phyloP scores from a whole-genome alignment of 2,888 invertebrate species.

The Hymenopus coronatus region DNA sequence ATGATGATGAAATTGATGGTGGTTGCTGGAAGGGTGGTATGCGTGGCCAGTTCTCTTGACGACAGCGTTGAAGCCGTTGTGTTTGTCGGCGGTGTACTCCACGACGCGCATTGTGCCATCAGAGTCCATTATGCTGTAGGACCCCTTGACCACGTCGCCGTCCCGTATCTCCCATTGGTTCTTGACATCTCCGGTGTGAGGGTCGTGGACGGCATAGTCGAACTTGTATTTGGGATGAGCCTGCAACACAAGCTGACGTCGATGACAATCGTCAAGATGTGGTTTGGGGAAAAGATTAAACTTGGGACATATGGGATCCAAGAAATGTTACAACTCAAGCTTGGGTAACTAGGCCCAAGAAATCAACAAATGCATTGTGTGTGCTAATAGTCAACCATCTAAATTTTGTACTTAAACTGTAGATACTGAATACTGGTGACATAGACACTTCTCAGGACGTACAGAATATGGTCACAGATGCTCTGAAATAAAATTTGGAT shows the following conservation, averaged over 20 bases:
- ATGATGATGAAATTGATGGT: neutral
- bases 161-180: conserved; percentile 24
- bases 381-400: too few relatives aligned
- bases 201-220: conserved; percentile 24
- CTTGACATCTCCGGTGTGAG: conserved; percentile 28
- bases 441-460: too few relatives aligned
- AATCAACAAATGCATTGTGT: too few relatives aligned
- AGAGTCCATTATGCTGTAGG: conserved; percentile 23
- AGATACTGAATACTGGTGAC: too few relatives aligned
- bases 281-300: too few relatives aligned
- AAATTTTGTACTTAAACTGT: too few relatives aligned
- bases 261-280: neutral
- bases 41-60: conserved; percentile 37
- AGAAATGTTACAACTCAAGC: too few relatives aligned
- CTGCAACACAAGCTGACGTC: neutral
- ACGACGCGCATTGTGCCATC: conserved; percentile 33
- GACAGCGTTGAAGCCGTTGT: conserved; percentile 40
- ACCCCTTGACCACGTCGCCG: conserved; percentile 26
- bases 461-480: too few relatives aligned
- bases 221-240: conserved; percentile 24
- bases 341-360: too few relatives aligned
- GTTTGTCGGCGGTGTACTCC: conserved; percentile 40
- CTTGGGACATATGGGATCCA: too few relatives aligned
- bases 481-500: too few relatives aligned
- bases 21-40: conserved; percentile 24